Conservation (phyloP, 2,113 vertebrate genomes). For the Sander lucioperca region DNA sequence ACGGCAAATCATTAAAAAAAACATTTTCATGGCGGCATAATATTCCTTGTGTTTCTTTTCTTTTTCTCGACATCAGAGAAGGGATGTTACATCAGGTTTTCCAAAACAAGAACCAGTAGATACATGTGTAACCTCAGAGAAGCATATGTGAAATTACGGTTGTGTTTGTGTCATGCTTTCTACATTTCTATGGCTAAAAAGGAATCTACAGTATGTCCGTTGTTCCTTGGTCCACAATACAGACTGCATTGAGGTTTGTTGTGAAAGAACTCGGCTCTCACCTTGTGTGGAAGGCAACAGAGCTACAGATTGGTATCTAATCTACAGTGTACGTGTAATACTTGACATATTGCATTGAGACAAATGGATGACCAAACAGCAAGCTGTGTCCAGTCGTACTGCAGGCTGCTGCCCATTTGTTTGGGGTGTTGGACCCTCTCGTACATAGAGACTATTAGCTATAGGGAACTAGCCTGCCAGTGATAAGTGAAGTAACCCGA, state of each 20-base stretch:
- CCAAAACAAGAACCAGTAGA: slow-evolving; percentile 80
- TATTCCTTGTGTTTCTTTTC: slow-evolving; percentile 17
- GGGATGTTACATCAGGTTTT: slow-evolving; percentile 37
- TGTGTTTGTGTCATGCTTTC: slow-evolving; percentile 28
- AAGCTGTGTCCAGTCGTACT: slow-evolving; percentile 7
- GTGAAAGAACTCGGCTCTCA: slow-evolving; percentile 24
- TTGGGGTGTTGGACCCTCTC: background rate
- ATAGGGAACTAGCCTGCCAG: slow-evolving; percentile 50
- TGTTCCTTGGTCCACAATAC: background rate
- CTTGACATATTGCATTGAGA: slow-evolving; percentile 45
- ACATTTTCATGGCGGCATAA: background rate
- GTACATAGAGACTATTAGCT: slow-evolving; percentile 55
- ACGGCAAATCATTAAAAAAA: slow-evolving; percentile 7
- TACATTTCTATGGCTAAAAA: background rate
- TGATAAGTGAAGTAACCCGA: slow-evolving; percentile 76
- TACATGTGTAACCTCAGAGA: slow-evolving; percentile 74
- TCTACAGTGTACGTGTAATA: slow-evolving; percentile 12
- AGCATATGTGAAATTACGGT: slow-evolving; percentile 17
- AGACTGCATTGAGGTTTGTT: slow-evolving; percentile 20
- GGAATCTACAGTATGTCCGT: background rate
- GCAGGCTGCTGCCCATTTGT: slow-evolving; percentile 41
- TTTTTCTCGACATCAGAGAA: slow-evolving; percentile 22
- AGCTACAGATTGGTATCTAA: slow-evolving; percentile 38
- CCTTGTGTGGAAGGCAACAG: slow-evolving; percentile 33
- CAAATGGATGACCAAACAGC: slow-evolving; percentile 48